phyloP scores from a whole-genome alignment of 2,888 invertebrate species.

The Leptinotarsa tumamoca region DNA sequence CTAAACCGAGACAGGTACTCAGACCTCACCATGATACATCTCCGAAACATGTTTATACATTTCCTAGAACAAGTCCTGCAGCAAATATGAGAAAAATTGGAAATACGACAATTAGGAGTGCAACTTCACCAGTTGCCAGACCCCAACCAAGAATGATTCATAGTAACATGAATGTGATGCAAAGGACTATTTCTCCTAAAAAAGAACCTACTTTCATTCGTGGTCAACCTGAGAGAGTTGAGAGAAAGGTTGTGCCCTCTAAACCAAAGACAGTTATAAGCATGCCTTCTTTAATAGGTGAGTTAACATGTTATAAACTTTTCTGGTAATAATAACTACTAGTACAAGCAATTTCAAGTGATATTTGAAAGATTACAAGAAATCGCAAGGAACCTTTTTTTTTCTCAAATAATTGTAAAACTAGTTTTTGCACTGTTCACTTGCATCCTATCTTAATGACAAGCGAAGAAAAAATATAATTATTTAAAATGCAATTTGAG shows the following conservation, averaged over 20 bases:
- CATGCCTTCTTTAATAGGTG: conserved; percentile 60
- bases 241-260: conserved; percentile 30
- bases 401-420: too few relatives aligned
- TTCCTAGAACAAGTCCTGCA: conserved; percentile 33
- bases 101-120: conserved; percentile 53
- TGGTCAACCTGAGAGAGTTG: conserved; percentile 40
- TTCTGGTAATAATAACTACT: not conserved
- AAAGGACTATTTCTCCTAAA: conserved; percentile 30
- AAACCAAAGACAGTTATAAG: conserved; percentile 58
- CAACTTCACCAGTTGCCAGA: not conserved
- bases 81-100: conserved; percentile 54
- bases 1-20: conserved; percentile 47
- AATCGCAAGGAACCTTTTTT: too few relatives aligned
- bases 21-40: conserved; percentile 39
- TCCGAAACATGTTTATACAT: conserved; percentile 47
- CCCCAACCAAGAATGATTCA: conserved; percentile 38
- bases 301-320: conserved; percentile 23
- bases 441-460: too few relatives aligned
- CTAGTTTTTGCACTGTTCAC: too few relatives aligned
- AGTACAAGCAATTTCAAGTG: too few relatives aligned
- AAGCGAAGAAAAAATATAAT: too few relatives aligned
- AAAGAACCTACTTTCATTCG: conserved; percentile 35
- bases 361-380: too few relatives aligned
- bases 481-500: too few relatives aligned
- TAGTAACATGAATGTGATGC: conserved; percentile 32